Conservation (phyloP, 1,140 invertebrate species). For the Pogonomyrmex barbatus region DNA sequence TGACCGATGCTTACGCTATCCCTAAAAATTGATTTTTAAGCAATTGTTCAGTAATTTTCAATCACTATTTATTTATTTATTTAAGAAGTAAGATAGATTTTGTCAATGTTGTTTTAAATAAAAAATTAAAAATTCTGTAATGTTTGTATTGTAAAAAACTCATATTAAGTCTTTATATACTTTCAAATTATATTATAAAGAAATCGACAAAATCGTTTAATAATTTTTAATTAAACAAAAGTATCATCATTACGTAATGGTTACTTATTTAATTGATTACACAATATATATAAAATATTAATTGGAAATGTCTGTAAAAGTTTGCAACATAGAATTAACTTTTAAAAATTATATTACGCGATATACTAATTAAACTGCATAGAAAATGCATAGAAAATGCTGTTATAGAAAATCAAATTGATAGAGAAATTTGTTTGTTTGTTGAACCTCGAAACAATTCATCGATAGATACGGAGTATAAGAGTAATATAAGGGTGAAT, state of each 20-base stretch:
- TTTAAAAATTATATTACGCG: constrained; percentile 33
- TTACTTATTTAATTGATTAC: no score
- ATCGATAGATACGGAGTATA: constrained; percentile 53
- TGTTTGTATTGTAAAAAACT: not conserved
- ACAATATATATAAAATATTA: not conserved
- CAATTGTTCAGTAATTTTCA: not conserved
- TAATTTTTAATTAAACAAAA: no score
- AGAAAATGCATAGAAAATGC: no score
- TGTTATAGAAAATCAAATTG: constrained; percentile 54
- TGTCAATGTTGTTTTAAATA: not conserved
- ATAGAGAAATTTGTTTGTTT: constrained; percentile 70
- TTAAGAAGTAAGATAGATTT: not conserved
- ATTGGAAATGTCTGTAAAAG: not conserved
- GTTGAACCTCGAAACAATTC: constrained; percentile 66
- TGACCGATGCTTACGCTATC: not conserved
- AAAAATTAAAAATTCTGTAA: not conserved
- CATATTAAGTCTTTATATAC: constrained; percentile 13
- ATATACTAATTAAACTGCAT: constrained; percentile 59
- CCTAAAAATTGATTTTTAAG: not conserved
- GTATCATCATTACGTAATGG: no score
- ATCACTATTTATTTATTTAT: not conserved
- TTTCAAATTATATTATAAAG: not conserved
- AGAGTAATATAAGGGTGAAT: constrained; percentile 37
- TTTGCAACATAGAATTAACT: constrained; percentile 13
- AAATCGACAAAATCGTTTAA: no score